phyloP scores from a whole-genome alignment of 2,797 vertebrate genomes.

The Manis pentadactyla region DNA sequence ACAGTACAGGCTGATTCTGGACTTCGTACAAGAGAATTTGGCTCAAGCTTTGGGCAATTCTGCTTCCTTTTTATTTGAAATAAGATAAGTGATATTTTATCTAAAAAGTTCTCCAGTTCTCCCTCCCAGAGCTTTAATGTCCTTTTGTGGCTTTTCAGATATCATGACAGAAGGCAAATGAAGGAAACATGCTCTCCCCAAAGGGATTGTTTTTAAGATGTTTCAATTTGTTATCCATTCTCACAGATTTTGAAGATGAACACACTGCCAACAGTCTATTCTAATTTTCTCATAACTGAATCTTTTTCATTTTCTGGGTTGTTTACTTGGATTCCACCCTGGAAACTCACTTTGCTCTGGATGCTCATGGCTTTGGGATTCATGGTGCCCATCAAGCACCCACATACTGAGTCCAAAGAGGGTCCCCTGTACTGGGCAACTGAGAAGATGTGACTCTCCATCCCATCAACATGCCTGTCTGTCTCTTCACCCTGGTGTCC shows the following conservation, averaged over 20 bases:
- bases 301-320: not conserved
- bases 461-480: rapidly evolving
- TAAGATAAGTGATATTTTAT: slow-evolving; percentile 94
- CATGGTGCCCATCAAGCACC: not conserved
- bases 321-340: not conserved
- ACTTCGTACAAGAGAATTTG: slow-evolving; percentile 89
- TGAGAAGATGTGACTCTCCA: not conserved
- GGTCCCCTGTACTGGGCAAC: no score
- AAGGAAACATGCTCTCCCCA: not conserved
- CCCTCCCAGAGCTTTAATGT: not conserved
- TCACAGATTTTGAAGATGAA: not conserved
- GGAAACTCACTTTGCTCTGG: not conserved
- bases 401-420: not conserved
- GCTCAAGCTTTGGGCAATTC: slow-evolving; percentile 87
- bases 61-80: slow-evolving; percentile 93
- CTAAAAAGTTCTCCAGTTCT: slow-evolving; percentile 94
- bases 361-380: no score
- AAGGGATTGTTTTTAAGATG: not conserved
- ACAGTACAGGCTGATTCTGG: slow-evolving; percentile 85
- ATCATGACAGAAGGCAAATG: not conserved
- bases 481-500: no score
- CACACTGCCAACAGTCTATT: no score
- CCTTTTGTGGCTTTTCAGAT: not conserved
- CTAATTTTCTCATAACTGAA: no score
- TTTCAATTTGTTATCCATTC: not conserved